Percentiles rank a stretch among this genome's conserved stretches.
Evolutionary conservation across 1,140 invertebrate species (phyloP).

Genomic region (Trachelipus rathkii): DNA sequence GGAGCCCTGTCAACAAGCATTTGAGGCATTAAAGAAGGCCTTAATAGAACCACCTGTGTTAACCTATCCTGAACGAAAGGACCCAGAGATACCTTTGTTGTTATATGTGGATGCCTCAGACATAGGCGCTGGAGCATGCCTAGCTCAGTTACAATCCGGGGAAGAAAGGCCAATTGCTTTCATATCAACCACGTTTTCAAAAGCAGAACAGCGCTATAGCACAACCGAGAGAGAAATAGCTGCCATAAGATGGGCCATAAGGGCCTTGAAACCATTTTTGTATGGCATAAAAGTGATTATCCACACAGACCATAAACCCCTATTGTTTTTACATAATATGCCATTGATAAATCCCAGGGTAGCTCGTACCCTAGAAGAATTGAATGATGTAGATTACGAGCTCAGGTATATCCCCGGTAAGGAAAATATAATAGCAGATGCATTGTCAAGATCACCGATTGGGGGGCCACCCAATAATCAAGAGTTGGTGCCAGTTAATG

Average conservation of each 20-base stretch:
- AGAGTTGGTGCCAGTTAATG: no score
- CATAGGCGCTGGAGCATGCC: background rate
- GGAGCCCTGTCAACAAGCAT: background rate
- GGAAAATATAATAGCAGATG: slow-evolving; percentile 19
- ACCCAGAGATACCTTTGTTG: background rate
- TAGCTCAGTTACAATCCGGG: background rate
- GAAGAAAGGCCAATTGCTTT: background rate
- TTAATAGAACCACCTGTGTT: background rate
- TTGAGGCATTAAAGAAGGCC: background rate
- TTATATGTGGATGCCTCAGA: background rate
- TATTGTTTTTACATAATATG: slow-evolving; percentile 14
- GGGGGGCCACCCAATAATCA: background rate
- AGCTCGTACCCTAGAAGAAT: slow-evolving; percentile 9
- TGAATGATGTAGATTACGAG: slow-evolving; percentile 4
- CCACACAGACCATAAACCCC: background rate
- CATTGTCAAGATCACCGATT: background rate
- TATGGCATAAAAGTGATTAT: slow-evolving; percentile 4
- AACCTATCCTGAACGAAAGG: background rate
- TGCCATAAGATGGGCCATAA: background rate
- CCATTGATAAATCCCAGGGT: background rate
- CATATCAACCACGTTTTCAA: background rate
- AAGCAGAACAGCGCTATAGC: background rate
- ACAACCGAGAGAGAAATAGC: background rate
- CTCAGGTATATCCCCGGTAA: background rate
- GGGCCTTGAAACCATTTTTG: slow-evolving; percentile 1